Percentiles rank a stretch among this genome's conserved stretches.
These are phyloP conservation scores for Creontiades dilutus DNA, from an alignment of 2,888 invertebrate species.

Conservation along the genomic window DNA sequence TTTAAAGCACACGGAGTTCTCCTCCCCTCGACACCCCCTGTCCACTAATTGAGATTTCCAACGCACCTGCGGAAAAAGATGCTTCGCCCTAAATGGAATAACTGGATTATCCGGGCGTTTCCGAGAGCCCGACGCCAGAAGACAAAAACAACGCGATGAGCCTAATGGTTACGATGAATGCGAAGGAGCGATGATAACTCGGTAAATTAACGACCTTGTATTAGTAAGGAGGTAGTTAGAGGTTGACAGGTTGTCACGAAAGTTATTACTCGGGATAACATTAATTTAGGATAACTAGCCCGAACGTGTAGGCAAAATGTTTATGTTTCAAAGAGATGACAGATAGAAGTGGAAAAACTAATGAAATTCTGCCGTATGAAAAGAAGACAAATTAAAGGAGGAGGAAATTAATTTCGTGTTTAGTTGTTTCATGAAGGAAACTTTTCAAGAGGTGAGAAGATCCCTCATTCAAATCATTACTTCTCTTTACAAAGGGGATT, in stretches of 20 bases:
- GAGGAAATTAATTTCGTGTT: too few species aligned
- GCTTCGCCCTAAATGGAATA: slow-evolving; percentile 1
- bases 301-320: too few species aligned
- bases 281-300: not conserved
- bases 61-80: slow-evolving; percentile 31
- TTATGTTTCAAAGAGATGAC: too few species aligned
- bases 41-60: slow-evolving; percentile 9
- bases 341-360: too few species aligned
- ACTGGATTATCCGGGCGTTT: slow-evolving; percentile 9
- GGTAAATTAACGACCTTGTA: not conserved
- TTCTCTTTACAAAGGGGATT: too few species aligned
- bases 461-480: too few species aligned
- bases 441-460: too few species aligned
- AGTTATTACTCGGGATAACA: not conserved
- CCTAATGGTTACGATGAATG: slow-evolving; percentile 6
- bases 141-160: not conserved
- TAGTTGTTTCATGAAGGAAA: too few species aligned
- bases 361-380: too few species aligned
- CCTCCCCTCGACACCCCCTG: not conserved
- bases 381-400: too few species aligned
- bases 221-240: not conserved
- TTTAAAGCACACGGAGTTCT: not conserved
- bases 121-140: not conserved
- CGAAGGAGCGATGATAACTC: not conserved
- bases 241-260: not conserved